Percentiles rank a stretch among this genome's conserved stretches.
These are phyloP conservation scores for Aelia acuminata DNA, from an alignment of 2,888 invertebrate species.

Conservation along the genomic window DNA sequence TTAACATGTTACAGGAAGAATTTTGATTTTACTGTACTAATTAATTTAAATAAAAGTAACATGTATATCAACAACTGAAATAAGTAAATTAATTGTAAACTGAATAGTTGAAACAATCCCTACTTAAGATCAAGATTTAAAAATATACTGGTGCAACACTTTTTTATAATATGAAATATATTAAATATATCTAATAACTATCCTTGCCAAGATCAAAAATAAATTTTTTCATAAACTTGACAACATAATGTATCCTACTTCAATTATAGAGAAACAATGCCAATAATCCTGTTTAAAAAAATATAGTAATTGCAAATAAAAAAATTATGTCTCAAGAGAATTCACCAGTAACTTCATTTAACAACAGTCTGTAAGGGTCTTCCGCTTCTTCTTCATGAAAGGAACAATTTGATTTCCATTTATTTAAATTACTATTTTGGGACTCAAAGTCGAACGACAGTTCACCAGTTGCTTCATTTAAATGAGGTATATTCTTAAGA, in stretches of 20 bases:
- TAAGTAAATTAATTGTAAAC: neutral
- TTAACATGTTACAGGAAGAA: too few species aligned
- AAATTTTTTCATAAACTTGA: neutral
- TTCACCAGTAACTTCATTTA: slow-evolving; percentile 64
- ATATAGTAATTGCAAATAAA: neutral
- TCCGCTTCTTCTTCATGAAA: slow-evolving; percentile 49
- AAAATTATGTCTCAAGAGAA: slow-evolving; percentile 40
- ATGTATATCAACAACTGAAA: too few species aligned
- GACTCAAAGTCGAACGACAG: slow-evolving; percentile 59
- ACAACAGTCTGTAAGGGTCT: slow-evolving; percentile 56
- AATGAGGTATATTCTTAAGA: slow-evolving; percentile 57
- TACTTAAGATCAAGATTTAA: neutral
- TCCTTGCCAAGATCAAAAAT: neutral
- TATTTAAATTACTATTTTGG: slow-evolving; percentile 15
- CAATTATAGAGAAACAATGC: neutral
- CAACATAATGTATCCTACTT: neutral
- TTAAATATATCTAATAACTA: neutral
- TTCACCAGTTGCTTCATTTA: slow-evolving; percentile 63
- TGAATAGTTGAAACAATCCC: neutral
- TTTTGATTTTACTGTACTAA: too few species aligned
- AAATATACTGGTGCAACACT: too few species aligned
- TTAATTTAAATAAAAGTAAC: too few species aligned
- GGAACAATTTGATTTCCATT: slow-evolving; percentile 47
- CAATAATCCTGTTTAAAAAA: neutral
- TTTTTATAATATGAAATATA: too few species aligned